Evolutionary conservation across 2,797 vertebrate genomes (phyloP).

Genomic region (Acanthiza pusilla): DNA sequence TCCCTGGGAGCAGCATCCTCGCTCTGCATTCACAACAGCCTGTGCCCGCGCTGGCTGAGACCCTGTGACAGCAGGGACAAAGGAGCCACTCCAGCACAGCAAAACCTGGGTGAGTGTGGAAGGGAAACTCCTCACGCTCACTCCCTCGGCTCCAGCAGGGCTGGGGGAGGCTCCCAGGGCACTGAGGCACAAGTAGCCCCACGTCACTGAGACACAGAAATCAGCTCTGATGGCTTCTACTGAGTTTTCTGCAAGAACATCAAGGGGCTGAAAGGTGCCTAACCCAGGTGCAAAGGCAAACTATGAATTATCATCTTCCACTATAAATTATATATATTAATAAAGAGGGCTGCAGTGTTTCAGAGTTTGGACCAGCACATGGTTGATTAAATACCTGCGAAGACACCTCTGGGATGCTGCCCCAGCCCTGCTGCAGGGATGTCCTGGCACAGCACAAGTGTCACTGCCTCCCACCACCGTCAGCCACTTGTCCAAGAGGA

Average conservation of each 20-base stretch:
- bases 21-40: not conserved
- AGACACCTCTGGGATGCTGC: not conserved
- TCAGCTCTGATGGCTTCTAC: rapidly evolving
- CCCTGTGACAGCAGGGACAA: not conserved
- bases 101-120: not conserved
- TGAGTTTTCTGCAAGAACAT: not conserved
- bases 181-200: not conserved
- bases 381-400: not conserved
- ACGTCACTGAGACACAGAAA: not conserved
- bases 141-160: not conserved
- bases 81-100: not conserved
- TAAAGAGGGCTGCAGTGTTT: not conserved
- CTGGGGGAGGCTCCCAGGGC: not conserved
- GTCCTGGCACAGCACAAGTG: not conserved
- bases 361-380: not conserved
- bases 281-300: not conserved
- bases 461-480: not conserved
- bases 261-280: not conserved
- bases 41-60: not conserved
- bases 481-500: not conserved
- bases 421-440: not conserved
- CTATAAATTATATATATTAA: not conserved
- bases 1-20: not conserved
- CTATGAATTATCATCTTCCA: not conserved
- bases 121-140: not conserved